These are phyloP conservation scores for Xiphorhynchus erythropygius DNA, from an alignment of 2,797 vertebrate species.

Conservation along the genomic window DNA sequence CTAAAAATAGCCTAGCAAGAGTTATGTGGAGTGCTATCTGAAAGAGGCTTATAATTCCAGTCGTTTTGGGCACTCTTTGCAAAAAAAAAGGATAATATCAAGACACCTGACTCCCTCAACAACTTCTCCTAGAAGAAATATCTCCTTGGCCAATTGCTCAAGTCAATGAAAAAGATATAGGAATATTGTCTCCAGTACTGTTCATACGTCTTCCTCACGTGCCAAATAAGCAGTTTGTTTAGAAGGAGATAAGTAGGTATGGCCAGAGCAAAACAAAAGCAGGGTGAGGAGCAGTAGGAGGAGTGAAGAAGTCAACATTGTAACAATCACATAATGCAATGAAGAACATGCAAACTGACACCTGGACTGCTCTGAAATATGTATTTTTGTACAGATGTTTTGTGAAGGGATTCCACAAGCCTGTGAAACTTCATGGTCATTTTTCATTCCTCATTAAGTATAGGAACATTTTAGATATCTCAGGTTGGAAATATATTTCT, in stretches of 20 bases:
- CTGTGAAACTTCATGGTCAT: neutral
- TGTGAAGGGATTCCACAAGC: neutral
- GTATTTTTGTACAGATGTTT: neutral
- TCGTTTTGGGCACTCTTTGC: neutral
- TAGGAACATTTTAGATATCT: neutral
- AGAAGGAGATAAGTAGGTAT: neutral
- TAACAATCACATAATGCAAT: neutral
- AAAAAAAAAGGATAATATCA: neutral
- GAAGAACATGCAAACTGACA: neutral
- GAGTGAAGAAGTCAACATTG: neutral
- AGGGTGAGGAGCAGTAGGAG: neutral
- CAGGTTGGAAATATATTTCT: neutral
- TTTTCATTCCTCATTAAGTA: neutral
- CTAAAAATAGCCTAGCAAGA: neutral
- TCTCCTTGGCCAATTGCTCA: neutral
- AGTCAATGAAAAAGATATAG: neutral
- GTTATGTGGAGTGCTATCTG: neutral
- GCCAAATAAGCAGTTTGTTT: neutral
- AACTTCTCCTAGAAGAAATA: neutral
- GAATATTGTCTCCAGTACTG: neutral
- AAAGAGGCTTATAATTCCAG: neutral
- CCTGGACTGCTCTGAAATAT: neutral
- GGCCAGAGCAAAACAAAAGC: neutral
- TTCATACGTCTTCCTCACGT: fast-evolving
- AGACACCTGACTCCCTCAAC: neutral